Evolutionary conservation across 1,140 invertebrate species (phyloP).

Genomic region (Varroa destructor): DNA sequence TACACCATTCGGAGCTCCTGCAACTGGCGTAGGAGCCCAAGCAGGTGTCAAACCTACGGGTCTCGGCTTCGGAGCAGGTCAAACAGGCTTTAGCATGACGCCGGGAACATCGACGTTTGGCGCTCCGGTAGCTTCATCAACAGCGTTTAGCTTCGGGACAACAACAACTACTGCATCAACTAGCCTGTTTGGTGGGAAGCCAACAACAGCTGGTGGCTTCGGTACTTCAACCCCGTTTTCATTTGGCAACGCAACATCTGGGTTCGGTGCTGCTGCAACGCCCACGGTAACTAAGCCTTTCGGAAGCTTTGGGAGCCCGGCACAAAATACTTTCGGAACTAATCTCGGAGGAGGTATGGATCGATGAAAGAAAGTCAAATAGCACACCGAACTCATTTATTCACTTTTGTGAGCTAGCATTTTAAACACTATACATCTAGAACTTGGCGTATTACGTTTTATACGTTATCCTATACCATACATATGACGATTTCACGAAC

Average conservation of each 20-base stretch:
- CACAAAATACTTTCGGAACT: not conserved
- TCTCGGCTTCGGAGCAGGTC: no score
- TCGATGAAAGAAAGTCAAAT: no score
- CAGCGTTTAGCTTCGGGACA: slow-evolving; percentile 39
- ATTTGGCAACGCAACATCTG: slow-evolving; percentile 37
- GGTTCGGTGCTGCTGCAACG: slow-evolving; percentile 31
- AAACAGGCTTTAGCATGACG: no score
- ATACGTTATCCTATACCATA: no score
- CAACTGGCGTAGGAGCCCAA: no score
- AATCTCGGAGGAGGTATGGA: slow-evolving; percentile 5
- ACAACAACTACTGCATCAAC: slow-evolving; percentile 36
- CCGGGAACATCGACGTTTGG: slow-evolving; percentile 41
- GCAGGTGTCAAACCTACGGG: no score
- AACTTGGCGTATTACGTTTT: no score
- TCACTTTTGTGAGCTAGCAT: not conserved
- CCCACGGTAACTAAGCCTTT: slow-evolving; percentile 29
- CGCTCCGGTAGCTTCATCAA: slow-evolving; percentile 46
- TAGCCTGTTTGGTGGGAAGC: slow-evolving; percentile 42
- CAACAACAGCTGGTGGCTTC: slow-evolving; percentile 33
- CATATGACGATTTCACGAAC: no score
- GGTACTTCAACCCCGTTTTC: slow-evolving; percentile 30
- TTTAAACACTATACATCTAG: not conserved
- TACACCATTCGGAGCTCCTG: slow-evolving; percentile 30
- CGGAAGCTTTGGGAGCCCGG: slow-evolving; percentile 32
- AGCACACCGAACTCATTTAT: not conserved